A percentile compares a stretch with the other conserved stretches of the same genome.
Conservation (phyloP, 2,888 invertebrate species). For the Xestia xanthographa region DNA sequence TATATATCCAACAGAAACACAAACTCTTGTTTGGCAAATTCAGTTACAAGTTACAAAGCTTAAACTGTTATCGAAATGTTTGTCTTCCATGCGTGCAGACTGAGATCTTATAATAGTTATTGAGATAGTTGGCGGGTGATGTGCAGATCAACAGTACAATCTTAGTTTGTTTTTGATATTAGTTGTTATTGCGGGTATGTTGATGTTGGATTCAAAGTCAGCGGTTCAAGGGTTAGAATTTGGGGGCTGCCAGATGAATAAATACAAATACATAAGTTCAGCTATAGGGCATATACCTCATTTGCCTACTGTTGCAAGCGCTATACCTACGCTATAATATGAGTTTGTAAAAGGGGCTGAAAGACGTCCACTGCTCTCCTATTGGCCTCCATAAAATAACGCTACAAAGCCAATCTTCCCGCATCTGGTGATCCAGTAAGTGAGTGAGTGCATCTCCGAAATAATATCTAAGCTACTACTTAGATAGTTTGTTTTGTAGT, state of each 20-base stretch:
- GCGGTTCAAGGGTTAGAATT: background rate
- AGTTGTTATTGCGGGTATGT: background rate
- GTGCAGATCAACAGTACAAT: background rate
- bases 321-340: background rate
- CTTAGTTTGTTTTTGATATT: background rate
- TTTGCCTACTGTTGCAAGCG: too few relatives aligned
- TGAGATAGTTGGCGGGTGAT: background rate
- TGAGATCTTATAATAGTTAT: background rate
- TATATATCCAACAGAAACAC: background rate
- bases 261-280: background rate
- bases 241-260: background rate
- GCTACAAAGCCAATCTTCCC: background rate
- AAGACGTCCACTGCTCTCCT: background rate
- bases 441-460: background rate
- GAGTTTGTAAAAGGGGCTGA: background rate
- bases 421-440: background rate
- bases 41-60: background rate
- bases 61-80: background rate
- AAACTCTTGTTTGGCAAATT: background rate
- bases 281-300: too few relatives aligned
- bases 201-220: background rate
- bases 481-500: background rate
- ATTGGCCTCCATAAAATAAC: background rate
- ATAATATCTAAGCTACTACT: background rate
- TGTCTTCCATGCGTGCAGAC: background rate